Percentiles rank a stretch among this genome's conserved stretches.
These are phyloP conservation scores for Girardinichthys multiradiatus DNA, from an alignment of 2,113 vertebrate genomes.

Conservation along the genomic window DNA sequence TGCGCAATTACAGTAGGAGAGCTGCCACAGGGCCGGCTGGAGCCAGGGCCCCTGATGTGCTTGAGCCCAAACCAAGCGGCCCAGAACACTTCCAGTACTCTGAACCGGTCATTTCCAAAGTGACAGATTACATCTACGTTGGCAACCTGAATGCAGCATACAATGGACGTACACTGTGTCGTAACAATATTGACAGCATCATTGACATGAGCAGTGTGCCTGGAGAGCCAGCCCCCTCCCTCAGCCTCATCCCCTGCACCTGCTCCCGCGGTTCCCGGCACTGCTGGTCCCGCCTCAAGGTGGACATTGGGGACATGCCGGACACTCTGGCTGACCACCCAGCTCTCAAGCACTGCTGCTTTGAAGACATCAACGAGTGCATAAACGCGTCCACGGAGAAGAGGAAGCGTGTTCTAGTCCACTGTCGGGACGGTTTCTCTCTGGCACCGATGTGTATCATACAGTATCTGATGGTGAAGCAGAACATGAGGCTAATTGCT, in stretches of 20 bases:
- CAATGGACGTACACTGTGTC: constrained; percentile 77
- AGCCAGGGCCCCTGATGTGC: constrained; percentile 36
- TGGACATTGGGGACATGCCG: constrained; percentile 75
- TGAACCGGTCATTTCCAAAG: constrained; percentile 77
- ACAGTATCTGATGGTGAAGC: constrained; percentile 84
- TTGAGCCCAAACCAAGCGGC: constrained; percentile 42
- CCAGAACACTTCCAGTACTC: constrained; percentile 77
- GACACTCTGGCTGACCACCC: constrained; percentile 58
- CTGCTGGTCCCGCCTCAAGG: constrained; percentile 84
- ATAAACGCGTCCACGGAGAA: constrained; percentile 80
- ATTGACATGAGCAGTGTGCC: constrained; percentile 82
- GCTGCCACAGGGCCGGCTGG: constrained; percentile 66
- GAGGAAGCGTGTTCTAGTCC: constrained; percentile 82
- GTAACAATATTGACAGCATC: constrained; percentile 83
- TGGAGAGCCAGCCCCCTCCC: constrained; percentile 60
- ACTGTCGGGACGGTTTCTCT: constrained; percentile 83
- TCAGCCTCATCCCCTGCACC: constrained; percentile 79
- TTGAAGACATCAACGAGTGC: constrained; percentile 83
- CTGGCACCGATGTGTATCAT: constrained; percentile 81
- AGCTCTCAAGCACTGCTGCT: constrained; percentile 75
- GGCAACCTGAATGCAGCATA: constrained; percentile 81
- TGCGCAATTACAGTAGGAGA: constrained; percentile 72
- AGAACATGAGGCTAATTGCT: constrained; percentile 82
- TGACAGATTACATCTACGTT: constrained; percentile 83
- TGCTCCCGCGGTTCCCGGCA: constrained; percentile 77